These are phyloP conservation scores for Cromileptes altivelis DNA, from an alignment of 2,113 vertebrate genomes.

Conservation along the genomic window DNA sequence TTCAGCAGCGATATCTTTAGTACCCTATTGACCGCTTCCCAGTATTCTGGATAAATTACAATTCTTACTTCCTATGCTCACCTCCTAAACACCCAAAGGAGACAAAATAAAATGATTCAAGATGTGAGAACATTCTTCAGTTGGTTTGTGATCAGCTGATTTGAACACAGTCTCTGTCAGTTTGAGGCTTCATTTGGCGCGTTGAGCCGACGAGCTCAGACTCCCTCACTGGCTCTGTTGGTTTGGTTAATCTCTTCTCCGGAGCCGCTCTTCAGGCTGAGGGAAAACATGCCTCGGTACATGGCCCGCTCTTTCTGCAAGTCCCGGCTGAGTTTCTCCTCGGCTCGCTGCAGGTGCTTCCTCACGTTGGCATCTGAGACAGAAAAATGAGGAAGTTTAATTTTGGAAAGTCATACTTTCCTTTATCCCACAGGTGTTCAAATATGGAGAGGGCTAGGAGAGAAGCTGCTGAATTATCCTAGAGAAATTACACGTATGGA, in stretches of 20 bases:
- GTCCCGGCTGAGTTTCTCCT: slow-evolving; percentile 87
- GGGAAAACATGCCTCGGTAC: slow-evolving; percentile 90
- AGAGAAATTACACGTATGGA: neutral
- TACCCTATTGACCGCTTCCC: slow-evolving; percentile 16
- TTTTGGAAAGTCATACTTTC: neutral
- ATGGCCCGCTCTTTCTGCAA: slow-evolving; percentile 88
- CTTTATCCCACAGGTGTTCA: neutral
- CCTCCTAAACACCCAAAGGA: slow-evolving; percentile 10
- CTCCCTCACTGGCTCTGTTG: slow-evolving; percentile 46
- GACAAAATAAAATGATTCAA: slow-evolving; percentile 6
- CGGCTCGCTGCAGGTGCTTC: slow-evolving; percentile 87
- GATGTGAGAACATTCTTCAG: slow-evolving; percentile 14
- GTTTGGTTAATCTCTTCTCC: slow-evolving; percentile 55
- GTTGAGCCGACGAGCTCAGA: slow-evolving; percentile 20
- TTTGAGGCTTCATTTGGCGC: slow-evolving; percentile 39
- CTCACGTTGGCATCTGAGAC: slow-evolving; percentile 87
- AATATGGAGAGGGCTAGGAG: neutral
- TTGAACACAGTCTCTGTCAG: slow-evolving; percentile 31
- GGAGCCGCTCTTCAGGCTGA: slow-evolving; percentile 60
- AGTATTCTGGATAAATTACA: slow-evolving; percentile 15
- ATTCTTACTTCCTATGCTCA: slow-evolving; percentile 17
- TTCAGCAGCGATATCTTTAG: slow-evolving; percentile 60
- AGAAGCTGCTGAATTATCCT: neutral
- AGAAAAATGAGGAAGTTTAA: slow-evolving; percentile 1
- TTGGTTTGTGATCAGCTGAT: slow-evolving; percentile 20